Evolutionary conservation across 2,888 invertebrate species (phyloP), one percentile per base, ranked within the genome.

Genomic region (Scotopteryx bipunctaria): DNA sequence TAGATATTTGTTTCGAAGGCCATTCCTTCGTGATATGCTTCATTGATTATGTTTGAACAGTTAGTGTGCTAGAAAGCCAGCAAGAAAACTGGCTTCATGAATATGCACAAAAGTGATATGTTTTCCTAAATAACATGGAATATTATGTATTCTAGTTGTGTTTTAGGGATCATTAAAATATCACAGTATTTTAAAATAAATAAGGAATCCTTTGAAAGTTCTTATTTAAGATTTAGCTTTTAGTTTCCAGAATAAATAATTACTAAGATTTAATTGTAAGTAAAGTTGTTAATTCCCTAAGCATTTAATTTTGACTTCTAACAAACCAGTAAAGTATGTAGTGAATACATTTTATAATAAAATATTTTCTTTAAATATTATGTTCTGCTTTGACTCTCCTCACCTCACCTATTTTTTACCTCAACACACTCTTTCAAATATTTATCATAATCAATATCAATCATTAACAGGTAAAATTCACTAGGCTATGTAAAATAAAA

Each of bases 281-380:
- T 44, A 40, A 55, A 50, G 17, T 50, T 45, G 51, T 55, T 47
- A 40, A 55, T 58, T 56, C 52, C 57, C 6, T 56, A 54, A 44
- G 50, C 53, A 59, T 57, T 57, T 59, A 56, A 57, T 55, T 32
- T 55, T 53, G 48, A 55, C 43, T 56, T 53, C 27, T 43, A 8
- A 29, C 50, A 53, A 54, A 52, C 35, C 42, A 50, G 43, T 55
- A 13, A 51, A 55, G 40, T 44, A 40, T 43, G 35, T 54, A 40
- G 23, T 23, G 21, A 11, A 23, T 14, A 32, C 21, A 21, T 15
- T 42, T 42, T 42, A 32, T 40, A 49, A 48, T 45, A 53, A 50
- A 47, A 55, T 55, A 52, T 55, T 46, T 55, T 54, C 40, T 54
- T 51, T 51, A 54, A 15, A 49, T 50, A 50, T 41, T 17, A 27